Conservation (phyloP, 2,797 vertebrate species). For the Xiphorhynchus erythropygius region DNA sequence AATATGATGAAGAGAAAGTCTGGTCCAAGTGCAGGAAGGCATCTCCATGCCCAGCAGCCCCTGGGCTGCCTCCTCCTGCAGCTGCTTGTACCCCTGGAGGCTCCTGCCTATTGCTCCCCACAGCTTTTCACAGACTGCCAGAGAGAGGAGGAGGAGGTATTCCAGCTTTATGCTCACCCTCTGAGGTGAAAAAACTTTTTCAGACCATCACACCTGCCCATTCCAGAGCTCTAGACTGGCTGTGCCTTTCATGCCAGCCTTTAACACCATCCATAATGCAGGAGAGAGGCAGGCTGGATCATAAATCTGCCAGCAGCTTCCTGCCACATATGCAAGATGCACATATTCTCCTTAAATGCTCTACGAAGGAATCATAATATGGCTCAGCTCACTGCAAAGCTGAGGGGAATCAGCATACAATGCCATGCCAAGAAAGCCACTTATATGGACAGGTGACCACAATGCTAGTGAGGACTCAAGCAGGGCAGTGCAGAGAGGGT, state of each 20-base stretch:
- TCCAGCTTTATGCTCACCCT: background rate
- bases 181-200: background rate
- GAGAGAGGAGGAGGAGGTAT: background rate
- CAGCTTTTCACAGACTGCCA: background rate
- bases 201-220: background rate
- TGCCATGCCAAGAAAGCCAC: rapidly evolving
- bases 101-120: background rate
- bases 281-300: background rate
- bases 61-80: background rate
- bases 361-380: background rate
- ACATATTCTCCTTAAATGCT: background rate
- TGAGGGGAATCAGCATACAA: rapidly evolving
- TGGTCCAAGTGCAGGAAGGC: background rate
- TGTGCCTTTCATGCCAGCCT: background rate
- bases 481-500: background rate
- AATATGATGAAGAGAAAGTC: background rate
- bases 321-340: background rate
- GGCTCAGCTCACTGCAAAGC: background rate
- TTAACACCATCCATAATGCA: background rate
- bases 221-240: background rate
- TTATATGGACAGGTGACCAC: background rate
- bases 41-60: background rate
- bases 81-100: background rate
- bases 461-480: background rate
- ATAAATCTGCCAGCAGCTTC: background rate